Evolutionary conservation across 2,888 invertebrate species (phyloP).

Genomic region (Podabrus alpinus): DNA sequence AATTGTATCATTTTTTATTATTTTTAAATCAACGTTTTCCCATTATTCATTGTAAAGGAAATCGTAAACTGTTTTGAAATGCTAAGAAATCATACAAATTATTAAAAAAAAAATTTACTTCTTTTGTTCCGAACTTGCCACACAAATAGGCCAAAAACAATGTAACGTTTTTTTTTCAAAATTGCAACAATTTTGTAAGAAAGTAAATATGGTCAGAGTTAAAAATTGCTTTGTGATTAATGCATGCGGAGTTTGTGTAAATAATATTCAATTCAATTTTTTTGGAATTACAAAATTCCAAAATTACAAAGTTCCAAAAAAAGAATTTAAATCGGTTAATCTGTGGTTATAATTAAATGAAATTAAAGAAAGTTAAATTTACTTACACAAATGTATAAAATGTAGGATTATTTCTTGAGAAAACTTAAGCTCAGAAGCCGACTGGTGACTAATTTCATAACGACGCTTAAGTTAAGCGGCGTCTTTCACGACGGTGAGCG

Average conservation of each 20-base stretch:
- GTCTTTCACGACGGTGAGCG: slow-evolving; percentile 33
- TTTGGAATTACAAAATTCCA: not conserved
- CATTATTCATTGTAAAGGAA: not conserved
- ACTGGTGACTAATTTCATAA: slow-evolving; percentile 49
- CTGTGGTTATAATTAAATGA: not conserved
- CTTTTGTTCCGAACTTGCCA: not conserved
- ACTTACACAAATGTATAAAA: not conserved
- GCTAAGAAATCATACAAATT: not conserved
- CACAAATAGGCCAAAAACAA: not conserved
- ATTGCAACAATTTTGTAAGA: not conserved
- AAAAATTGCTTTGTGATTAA: not conserved
- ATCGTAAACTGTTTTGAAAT: not conserved
- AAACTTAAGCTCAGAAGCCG: slow-evolving; percentile 40
- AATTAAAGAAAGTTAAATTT: not conserved
- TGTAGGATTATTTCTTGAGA: not conserved
- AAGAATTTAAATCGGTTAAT: not conserved
- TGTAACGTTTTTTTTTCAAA: not conserved
- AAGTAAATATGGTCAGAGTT: not conserved
- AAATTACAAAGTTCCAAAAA: not conserved
- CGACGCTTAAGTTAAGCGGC: slow-evolving; percentile 45
- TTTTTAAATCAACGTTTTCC: not conserved
- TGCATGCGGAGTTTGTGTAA: not conserved
- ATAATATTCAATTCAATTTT: not conserved
- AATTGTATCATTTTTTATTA: slow-evolving; percentile 20
- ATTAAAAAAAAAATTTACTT: not conserved